These are phyloP conservation scores for Caradrina kadenii DNA, from an alignment of 2,888 invertebrate species.

Conservation along the genomic window DNA sequence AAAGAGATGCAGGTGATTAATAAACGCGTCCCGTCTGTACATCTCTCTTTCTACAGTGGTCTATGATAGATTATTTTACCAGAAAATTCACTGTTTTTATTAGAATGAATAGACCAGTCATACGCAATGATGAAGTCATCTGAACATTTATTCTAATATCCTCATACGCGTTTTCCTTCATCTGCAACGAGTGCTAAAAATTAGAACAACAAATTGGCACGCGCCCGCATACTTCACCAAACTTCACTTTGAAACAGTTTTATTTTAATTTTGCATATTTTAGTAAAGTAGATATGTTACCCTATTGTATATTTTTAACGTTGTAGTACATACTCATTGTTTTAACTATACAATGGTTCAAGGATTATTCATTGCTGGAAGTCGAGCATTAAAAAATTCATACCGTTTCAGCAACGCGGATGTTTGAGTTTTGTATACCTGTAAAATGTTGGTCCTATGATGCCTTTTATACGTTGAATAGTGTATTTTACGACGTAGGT, in stretches of 20 bases:
- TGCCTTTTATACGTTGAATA: conserved; percentile 8
- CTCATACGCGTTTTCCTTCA: conserved; percentile 27
- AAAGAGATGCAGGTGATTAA: too few species aligned
- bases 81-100: neutral
- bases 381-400: conserved; percentile 22
- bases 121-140: conserved; percentile 23
- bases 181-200: neutral
- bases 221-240: conserved; percentile 23
- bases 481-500: conserved; percentile 12
- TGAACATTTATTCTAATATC: neutral
- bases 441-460: conserved; percentile 4
- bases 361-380: conserved; percentile 12
- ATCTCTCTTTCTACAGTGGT: neutral
- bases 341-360: conserved; percentile 9
- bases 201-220: conserved; percentile 20
- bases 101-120: neutral
- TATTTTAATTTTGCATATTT: conserved; percentile 22
- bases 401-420: conserved; percentile 10
- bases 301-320: conserved; percentile 1
- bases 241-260: conserved; percentile 20
- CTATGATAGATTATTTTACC: neutral
- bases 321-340: conserved; percentile 20
- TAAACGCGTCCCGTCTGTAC: too few species aligned
- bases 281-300: neutral
- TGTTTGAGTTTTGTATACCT: conserved; percentile 33